phyloP scores from a whole-genome alignment of 1,140 invertebrate genomes.

The Drosophila sucinea region DNA sequence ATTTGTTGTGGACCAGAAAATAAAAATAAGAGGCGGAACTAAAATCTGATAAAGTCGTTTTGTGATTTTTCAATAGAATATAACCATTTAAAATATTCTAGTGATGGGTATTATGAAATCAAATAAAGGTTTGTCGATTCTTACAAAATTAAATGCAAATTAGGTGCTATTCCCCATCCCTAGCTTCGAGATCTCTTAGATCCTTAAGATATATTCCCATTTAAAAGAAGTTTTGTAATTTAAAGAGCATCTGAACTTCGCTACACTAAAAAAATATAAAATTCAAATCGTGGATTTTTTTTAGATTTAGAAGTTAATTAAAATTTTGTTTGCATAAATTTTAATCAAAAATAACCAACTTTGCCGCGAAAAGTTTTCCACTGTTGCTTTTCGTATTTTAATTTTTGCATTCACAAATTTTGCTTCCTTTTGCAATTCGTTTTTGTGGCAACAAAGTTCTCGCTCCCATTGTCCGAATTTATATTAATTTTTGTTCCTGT shows the following conservation, averaged over 20 bases:
- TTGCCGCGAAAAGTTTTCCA: neutral
- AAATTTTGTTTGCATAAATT: conserved; percentile 6
- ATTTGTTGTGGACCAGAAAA: no score
- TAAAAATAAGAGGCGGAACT: neutral
- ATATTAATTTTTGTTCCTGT: neutral
- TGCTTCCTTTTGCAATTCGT: neutral
- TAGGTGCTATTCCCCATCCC: no score
- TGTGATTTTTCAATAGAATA: no score
- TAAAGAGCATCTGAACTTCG: no score
- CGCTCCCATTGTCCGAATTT: conserved; percentile 3
- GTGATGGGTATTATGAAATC: no score
- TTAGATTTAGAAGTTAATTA: conserved; percentile 8
- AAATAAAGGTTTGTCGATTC: no score
- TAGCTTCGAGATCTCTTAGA: no score
- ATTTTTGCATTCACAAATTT: neutral
- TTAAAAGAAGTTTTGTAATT: no score
- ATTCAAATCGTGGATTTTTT: neutral
- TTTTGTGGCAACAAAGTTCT: conserved; percentile 17
- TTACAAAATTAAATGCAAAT: no score
- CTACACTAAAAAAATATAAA: no score
- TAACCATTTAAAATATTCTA: no score
- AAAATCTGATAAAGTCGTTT: neutral
- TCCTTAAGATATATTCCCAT: no score
- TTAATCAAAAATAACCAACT: neutral
- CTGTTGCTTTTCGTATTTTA: conserved; percentile 1